Percentiles rank a stretch among this genome's conserved stretches.
phyloP scores from a whole-genome alignment of 2,888 invertebrate species.

The Apocheima hispidaria region DNA sequence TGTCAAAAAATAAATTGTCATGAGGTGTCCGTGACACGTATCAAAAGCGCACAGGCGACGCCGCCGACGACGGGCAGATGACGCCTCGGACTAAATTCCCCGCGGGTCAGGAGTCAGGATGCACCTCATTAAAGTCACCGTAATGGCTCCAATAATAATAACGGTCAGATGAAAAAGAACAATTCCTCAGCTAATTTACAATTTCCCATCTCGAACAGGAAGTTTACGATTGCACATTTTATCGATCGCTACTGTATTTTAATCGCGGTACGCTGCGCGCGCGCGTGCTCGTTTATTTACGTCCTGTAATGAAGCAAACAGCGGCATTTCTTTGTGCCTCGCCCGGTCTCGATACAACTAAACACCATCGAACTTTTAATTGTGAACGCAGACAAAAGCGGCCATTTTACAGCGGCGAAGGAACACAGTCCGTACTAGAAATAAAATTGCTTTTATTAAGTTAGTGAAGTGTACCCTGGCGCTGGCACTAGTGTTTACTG shows the following conservation, averaged over 20 bases:
- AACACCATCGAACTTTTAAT: slow-evolving; percentile 82
- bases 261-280: slow-evolving; percentile 55
- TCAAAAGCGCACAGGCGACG: not conserved
- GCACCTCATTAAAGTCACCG: slow-evolving; percentile 48
- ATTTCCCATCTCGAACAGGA: slow-evolving; percentile 78
- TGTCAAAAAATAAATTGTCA: too few species aligned
- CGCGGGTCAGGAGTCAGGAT: slow-evolving; percentile 39
- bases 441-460: slow-evolving; percentile 79
- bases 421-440: slow-evolving; percentile 70
- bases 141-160: slow-evolving; percentile 65
- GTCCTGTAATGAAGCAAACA: slow-evolving; percentile 70
- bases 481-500: slow-evolving; percentile 69
- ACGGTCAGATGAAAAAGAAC: slow-evolving; percentile 81
- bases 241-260: slow-evolving; percentile 78
- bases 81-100: slow-evolving; percentile 18
- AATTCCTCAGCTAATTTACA: slow-evolving; percentile 80
- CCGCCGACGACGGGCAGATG: not conserved
- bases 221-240: slow-evolving; percentile 83
- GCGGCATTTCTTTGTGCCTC: slow-evolving; percentile 81
- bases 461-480: slow-evolving; percentile 69
- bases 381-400: slow-evolving; percentile 79
- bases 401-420: slow-evolving; percentile 69
- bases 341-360: slow-evolving; percentile 62
- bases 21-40: not conserved
- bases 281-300: slow-evolving; percentile 72